phyloP scores from a whole-genome alignment of 1,140 invertebrate genomes.

The Hetaerina americana region DNA sequence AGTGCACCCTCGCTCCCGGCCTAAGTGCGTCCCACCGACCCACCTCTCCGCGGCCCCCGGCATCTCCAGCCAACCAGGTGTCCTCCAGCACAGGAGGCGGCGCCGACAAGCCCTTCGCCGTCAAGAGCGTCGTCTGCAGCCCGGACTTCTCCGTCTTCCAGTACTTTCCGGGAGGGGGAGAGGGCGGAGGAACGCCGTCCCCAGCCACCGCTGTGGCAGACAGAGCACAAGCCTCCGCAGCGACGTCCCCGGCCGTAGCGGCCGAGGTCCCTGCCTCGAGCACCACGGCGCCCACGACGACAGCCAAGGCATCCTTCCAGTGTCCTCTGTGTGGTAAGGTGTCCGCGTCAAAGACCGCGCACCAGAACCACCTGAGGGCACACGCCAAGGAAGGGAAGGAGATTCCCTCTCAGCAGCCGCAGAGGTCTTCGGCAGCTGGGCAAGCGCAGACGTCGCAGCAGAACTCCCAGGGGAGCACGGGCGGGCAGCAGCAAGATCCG shows the following conservation, averaged over 20 bases:
- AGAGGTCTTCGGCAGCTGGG: slow-evolving; percentile 13
- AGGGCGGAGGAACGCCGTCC: too few relatives aligned
- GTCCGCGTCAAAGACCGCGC: slow-evolving; percentile 42
- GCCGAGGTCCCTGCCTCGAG: background rate
- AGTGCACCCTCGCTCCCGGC: too few relatives aligned
- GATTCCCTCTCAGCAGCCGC: background rate
- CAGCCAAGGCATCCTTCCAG: slow-evolving; percentile 30
- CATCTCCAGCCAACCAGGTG: background rate
- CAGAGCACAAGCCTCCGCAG: too few relatives aligned
- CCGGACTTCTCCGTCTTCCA: slow-evolving; percentile 23
- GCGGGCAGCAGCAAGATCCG: slow-evolving; percentile 47
- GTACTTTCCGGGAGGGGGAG: background rate
- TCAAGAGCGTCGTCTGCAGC: slow-evolving; percentile 24
- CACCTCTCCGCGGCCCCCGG: slow-evolving; percentile 12
- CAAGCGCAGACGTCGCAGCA: background rate
- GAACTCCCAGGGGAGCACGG: background rate
- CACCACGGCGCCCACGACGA: background rate
- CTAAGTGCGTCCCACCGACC: slow-evolving; percentile 22
- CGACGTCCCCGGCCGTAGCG: background rate
- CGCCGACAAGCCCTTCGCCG: background rate
- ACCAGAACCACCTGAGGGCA: slow-evolving; percentile 41
- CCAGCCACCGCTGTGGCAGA: too few relatives aligned
- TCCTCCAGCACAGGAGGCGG: slow-evolving; percentile 7
- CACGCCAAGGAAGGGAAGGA: slow-evolving; percentile 30
- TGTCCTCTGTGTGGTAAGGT: slow-evolving; percentile 44